Evolutionary conservation across 2,888 invertebrate genomes (phyloP).

Genomic region (Calephelis perditalis): DNA sequence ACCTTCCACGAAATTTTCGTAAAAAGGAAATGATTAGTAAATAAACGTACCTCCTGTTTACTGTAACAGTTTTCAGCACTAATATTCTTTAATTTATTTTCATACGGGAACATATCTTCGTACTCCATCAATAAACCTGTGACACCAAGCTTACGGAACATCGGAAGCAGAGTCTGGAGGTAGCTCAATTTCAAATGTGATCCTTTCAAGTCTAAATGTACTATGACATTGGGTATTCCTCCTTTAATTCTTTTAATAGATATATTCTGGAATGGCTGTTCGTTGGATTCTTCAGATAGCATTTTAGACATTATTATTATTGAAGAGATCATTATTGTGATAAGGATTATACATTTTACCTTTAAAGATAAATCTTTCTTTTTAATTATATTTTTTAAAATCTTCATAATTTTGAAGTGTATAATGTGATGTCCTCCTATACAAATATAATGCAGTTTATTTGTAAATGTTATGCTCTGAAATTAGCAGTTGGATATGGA

Average conservation of each 20-base stretch:
- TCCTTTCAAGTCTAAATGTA: slow-evolving; percentile 92
- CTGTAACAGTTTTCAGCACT: slow-evolving; percentile 82
- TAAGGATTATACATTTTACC: not conserved
- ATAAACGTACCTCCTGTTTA: slow-evolving; percentile 39
- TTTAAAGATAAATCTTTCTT: not conserved
- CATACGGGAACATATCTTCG: slow-evolving; percentile 93
- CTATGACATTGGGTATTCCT: slow-evolving; percentile 76
- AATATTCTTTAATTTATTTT: slow-evolving; percentile 76
- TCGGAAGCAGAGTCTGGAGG: slow-evolving; percentile 78
- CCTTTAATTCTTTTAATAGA: slow-evolving; percentile 30
- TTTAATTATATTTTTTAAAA: too few relatives aligned
- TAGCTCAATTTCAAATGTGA: slow-evolving; percentile 85
- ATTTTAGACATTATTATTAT: not conserved
- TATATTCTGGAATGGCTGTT: not conserved
- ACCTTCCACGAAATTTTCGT: not conserved
- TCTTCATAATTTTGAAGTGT: too few relatives aligned
- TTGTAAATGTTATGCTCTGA: too few relatives aligned
- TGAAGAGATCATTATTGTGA: not conserved
- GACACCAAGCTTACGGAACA: slow-evolving; percentile 81
- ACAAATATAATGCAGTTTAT: too few relatives aligned
- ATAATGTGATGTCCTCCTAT: too few relatives aligned
- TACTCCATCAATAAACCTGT: slow-evolving; percentile 90
- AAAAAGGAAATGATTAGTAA: not conserved
- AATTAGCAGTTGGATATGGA: too few relatives aligned
- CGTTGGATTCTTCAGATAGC: slow-evolving; percentile 13